Evolutionary conservation across 1,140 invertebrate genomes (phyloP).

Genomic region (Fopius arisanus): DNA sequence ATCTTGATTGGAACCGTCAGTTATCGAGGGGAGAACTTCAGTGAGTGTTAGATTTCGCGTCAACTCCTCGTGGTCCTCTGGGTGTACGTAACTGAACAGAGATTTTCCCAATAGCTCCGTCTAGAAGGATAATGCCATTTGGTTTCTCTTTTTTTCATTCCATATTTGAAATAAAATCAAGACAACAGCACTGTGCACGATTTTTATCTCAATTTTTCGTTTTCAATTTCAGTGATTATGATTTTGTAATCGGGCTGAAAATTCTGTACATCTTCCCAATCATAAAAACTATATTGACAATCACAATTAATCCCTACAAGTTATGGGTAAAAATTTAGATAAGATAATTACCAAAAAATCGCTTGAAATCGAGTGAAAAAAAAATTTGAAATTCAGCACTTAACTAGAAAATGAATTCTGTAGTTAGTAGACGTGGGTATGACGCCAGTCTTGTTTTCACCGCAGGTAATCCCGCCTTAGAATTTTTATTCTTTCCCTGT

Average conservation of each 20-base stretch:
- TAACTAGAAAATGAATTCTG: neutral
- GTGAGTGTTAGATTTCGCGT: slow-evolving; percentile 72
- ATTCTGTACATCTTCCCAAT: too few species aligned
- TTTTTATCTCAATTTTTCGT: too few species aligned
- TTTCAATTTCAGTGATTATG: too few species aligned
- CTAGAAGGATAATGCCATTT: slow-evolving; percentile 62
- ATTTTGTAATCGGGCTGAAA: too few species aligned
- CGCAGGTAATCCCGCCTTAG: slow-evolving; percentile 43
- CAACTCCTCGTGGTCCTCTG: slow-evolving; percentile 78
- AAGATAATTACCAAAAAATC: too few species aligned
- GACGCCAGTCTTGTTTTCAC: slow-evolving; percentile 51
- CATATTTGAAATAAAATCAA: too few species aligned
- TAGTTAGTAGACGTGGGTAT: slow-evolving; percentile 4
- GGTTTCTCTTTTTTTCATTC: neutral
- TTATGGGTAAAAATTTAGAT: too few species aligned
- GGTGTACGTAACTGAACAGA: slow-evolving; percentile 79
- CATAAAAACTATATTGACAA: too few species aligned
- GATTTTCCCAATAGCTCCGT: slow-evolving; percentile 86
- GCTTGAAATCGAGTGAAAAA: too few species aligned
- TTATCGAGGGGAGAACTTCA: slow-evolving; percentile 48
- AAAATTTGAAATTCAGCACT: neutral
- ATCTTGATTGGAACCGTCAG: slow-evolving; percentile 55
- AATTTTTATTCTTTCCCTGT: slow-evolving; percentile 25
- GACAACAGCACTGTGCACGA: too few species aligned
- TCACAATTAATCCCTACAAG: too few species aligned